phyloP scores from a whole-genome alignment of 2,113 vertebrate genomes.

The Pterocles orientalis region DNA sequence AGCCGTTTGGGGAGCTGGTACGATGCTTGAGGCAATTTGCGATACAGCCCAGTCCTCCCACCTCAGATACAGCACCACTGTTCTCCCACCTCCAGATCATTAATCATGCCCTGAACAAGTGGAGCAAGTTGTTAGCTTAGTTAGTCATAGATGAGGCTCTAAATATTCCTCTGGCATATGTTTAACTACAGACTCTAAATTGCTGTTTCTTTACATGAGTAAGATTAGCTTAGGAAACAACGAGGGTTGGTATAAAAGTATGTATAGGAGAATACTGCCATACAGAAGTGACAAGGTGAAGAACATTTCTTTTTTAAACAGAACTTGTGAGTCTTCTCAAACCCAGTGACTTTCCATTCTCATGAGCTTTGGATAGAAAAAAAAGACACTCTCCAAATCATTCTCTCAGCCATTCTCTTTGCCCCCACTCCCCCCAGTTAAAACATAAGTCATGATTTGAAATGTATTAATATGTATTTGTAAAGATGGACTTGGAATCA shows the following conservation, averaged over 20 bases:
- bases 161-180: not conserved
- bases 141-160: not conserved
- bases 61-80: accelerated
- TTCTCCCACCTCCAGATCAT: not conserved
- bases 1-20: not conserved
- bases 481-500: not conserved
- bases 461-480: not conserved
- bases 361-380: not conserved
- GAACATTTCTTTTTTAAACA: not conserved
- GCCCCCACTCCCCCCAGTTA: not conserved
- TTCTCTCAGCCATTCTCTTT: not conserved
- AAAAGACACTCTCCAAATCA: not conserved
- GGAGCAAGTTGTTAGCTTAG: not conserved
- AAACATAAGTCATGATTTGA: not conserved
- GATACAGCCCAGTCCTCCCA: not conserved
- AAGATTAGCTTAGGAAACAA: not conserved
- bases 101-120: not conserved
- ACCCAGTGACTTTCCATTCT: not conserved
- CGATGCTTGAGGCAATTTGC: accelerated
- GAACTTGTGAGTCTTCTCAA: not conserved
- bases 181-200: not conserved
- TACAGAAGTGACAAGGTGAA: not conserved
- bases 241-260: not conserved
- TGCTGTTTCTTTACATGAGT: not conserved
- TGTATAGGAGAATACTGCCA: not conserved